phyloP scores from a whole-genome alignment of 1,140 invertebrate species.

The Drosophila pallidifrons region DNA sequence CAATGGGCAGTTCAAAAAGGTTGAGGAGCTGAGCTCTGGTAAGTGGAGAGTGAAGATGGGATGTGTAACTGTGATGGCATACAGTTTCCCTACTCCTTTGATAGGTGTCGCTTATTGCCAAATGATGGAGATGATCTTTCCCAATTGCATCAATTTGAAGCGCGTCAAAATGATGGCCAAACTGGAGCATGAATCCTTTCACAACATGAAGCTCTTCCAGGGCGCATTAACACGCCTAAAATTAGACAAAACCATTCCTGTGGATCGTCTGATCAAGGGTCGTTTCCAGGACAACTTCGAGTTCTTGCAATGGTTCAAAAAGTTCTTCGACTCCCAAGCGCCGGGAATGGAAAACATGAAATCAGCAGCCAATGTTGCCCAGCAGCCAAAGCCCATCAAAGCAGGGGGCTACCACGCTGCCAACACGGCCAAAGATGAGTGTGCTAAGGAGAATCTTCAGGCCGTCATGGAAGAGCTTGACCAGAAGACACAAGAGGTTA shows the following conservation, averaged over 20 bases:
- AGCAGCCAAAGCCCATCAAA: slow-evolving; percentile 51
- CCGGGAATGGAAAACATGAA: slow-evolving; percentile 65
- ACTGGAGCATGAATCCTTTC: slow-evolving; percentile 99
- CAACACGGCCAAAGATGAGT: slow-evolving; percentile 31
- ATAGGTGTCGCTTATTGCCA: slow-evolving; percentile 96
- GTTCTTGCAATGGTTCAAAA: slow-evolving; percentile 99
- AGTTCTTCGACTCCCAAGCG: slow-evolving; percentile 98
- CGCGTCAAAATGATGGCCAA: slow-evolving; percentile 99
- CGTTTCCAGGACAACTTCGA: slow-evolving; percentile 99
- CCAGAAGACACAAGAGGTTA: slow-evolving; percentile 7
- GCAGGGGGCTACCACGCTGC: slow-evolving; percentile 13
- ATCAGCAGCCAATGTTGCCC: slow-evolving; percentile 43
- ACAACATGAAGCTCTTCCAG: slow-evolving; percentile 99
- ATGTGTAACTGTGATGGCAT: not conserved
- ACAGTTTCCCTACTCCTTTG: too few species aligned
- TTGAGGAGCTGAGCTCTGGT: slow-evolving; percentile 98
- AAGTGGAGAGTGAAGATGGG: not conserved
- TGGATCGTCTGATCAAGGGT: slow-evolving; percentile 95
- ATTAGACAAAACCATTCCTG: slow-evolving; percentile 95
- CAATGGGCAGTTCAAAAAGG: slow-evolving; percentile 96
- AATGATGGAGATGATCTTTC: slow-evolving; percentile 99
- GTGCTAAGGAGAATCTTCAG: slow-evolving; percentile 8
- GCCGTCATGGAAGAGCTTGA: slow-evolving; percentile 36
- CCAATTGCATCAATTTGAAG: slow-evolving; percentile 95
- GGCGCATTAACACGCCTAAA: slow-evolving; percentile 97